Evolutionary conservation across 1,140 invertebrate species (phyloP), one percentile per base, ranked within the genome.

Genomic region (Heliconius himera): DNA sequence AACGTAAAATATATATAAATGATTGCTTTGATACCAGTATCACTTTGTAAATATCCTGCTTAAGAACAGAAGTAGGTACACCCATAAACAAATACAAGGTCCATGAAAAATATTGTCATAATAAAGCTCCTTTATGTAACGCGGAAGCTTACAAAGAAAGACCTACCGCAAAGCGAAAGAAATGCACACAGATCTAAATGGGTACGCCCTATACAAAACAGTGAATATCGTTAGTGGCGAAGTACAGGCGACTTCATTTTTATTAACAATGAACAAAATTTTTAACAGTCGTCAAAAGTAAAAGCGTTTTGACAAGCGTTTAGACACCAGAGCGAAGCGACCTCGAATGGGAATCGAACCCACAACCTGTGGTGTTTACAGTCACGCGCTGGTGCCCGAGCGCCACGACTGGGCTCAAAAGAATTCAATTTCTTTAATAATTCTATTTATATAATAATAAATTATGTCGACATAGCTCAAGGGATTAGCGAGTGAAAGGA

Each of bases 121-220:
- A 80, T 80, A 80, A 80, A 80, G 60, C 73, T 73, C 49, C 74
- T 80, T 80, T 80, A 80, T 80, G 78, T 70, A 60, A 76, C 74
- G 26, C 60, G 74, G 70, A 72, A 80, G 70, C 73, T 51, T 36
- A 80, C 78, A 73, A 80, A 80, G 78, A 76, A n/a, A n/a, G n/a
- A n/a, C 78, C 74, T 49, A 76, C 73, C 78, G 74, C 74, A 76
- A 75, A 78, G 51, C 72, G 73, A 74, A 79, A 80, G 70, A 74
- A 80, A 70, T 70, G 78, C 66, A 75, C 54, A 79, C 74, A 60
- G 74, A 70, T 33, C 78, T 56, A 74, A 80, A 74, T 75, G 73
- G 51, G 38, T 11, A 56, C 49, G 36, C 38, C 36, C 56, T 76
- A 22, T 76, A 76, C 74, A 76, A 36, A 73, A 49, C 46, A 9